Evolutionary conservation across 2,797 vertebrate species (phyloP).

Genomic region (Sebastes cheni): DNA sequence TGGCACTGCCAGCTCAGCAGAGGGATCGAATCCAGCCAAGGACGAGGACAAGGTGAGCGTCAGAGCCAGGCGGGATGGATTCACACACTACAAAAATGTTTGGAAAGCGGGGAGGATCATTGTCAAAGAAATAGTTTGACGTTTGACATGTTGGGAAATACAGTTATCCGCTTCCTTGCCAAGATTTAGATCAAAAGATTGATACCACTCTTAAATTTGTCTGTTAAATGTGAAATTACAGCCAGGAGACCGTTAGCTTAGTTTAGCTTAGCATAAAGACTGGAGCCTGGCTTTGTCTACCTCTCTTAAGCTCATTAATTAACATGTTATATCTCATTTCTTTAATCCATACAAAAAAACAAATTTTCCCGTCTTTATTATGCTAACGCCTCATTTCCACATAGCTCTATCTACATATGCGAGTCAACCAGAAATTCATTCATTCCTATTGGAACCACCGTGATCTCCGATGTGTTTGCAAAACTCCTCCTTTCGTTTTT

Average conservation of each 20-base stretch:
- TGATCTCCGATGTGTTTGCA: no score
- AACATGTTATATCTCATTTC: background rate
- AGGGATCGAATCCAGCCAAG: conserved; percentile 42
- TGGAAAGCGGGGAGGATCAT: background rate
- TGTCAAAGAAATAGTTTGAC: background rate
- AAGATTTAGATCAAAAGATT: background rate
- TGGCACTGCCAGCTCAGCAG: conserved; percentile 54
- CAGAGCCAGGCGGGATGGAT: background rate
- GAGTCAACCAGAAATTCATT: no score
- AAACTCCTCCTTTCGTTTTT: no score
- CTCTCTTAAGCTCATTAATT: background rate
- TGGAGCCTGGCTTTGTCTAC: background rate
- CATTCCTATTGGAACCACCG: no score
- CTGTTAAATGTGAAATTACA: background rate
- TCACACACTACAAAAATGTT: background rate
- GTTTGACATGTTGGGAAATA: background rate
- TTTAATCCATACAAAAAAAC: background rate
- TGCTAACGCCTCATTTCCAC: background rate
- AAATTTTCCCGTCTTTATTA: background rate
- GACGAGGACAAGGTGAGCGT: conserved; percentile 45
- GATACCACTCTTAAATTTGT: background rate
- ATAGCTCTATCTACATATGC: no score
- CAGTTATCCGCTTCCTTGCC: background rate
- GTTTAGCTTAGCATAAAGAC: background rate
- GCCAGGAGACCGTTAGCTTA: background rate